These are phyloP conservation scores for Antitype chi DNA, from an alignment of 2,888 invertebrate genomes.

Conservation along the genomic window DNA sequence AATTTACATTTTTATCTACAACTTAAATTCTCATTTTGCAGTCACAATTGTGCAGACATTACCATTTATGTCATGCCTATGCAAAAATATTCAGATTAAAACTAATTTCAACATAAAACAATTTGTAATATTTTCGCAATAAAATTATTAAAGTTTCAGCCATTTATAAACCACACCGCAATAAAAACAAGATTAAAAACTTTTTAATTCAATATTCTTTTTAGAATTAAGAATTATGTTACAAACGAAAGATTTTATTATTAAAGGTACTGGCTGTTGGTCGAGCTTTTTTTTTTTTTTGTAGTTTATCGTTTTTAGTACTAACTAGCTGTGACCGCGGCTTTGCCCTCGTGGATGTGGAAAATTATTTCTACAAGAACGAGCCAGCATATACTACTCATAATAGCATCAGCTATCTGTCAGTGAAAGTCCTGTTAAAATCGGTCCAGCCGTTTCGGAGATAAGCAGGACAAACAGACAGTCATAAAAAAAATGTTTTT, in stretches of 20 bases:
- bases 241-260: not conserved
- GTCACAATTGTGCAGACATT: not conserved
- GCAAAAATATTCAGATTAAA: slow-evolving; percentile 24
- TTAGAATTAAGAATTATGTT: not conserved
- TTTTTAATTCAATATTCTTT: not conserved
- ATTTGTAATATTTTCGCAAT: slow-evolving; percentile 9
- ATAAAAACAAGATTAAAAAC: not conserved
- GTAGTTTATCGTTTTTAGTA: too few relatives aligned
- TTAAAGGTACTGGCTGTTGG: not conserved
- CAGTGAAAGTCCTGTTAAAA: too few relatives aligned
- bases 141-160: slow-evolving; percentile 21
- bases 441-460: too few relatives aligned
- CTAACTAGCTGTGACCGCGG: too few relatives aligned
- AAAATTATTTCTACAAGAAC: too few relatives aligned
- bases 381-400: too few relatives aligned
- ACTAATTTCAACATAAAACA: slow-evolving; percentile 14
- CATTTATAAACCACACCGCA: not conserved
- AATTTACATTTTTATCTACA: slow-evolving; percentile 3
- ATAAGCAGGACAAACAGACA: too few relatives aligned
- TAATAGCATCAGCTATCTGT: too few relatives aligned
- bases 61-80: not conserved
- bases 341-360: too few relatives aligned
- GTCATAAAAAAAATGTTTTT: too few relatives aligned
- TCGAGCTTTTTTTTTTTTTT: not conserved
- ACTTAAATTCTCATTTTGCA: slow-evolving; percentile 17